These are phyloP conservation scores for Teleogryllus oceanicus DNA, from an alignment of 2,888 invertebrate species.

Conservation along the genomic window DNA sequence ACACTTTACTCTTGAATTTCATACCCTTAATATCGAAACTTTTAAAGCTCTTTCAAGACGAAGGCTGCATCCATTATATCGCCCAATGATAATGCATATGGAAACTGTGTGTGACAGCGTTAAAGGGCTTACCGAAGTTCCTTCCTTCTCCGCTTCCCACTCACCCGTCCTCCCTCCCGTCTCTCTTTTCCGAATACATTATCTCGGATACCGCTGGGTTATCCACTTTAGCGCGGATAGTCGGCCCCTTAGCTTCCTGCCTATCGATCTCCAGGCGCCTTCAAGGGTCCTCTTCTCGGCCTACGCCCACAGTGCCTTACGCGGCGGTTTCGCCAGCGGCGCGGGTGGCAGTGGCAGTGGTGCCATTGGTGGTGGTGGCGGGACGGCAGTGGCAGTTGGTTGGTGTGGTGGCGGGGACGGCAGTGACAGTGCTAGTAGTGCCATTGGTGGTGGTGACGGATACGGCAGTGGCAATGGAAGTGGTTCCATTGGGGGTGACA, in stretches of 20 bases:
- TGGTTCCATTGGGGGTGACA: no score
- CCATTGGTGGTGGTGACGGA: no score
- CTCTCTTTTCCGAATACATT: slow-evolving; percentile 30
- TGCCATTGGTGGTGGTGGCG: background rate
- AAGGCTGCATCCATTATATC: no score
- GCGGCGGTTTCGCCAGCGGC: background rate
- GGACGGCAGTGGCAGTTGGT: background rate
- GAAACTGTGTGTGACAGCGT: no score
- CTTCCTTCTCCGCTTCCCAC: slow-evolving; percentile 30
- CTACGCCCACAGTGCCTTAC: slow-evolving; percentile 1
- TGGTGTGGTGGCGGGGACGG: no score
- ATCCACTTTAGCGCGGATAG: slow-evolving; percentile 12
- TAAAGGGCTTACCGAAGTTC: slow-evolving; percentile 37
- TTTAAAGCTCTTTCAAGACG: no score
- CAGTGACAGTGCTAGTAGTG: no score
- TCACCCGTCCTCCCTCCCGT: slow-evolving; percentile 38
- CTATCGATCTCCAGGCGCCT: background rate
- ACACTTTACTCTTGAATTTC: no score
- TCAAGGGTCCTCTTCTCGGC: background rate
- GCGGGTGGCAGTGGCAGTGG: background rate
- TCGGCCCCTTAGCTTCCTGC: slow-evolving; percentile 18
- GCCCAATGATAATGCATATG: no score
- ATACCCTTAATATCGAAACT: no score
- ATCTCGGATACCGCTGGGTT: slow-evolving; percentile 4
- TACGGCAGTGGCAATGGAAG: no score